Base-by-base conservation (phyloP, 1,140 invertebrate genomes). In the Zaprionus davidi region DNA sequence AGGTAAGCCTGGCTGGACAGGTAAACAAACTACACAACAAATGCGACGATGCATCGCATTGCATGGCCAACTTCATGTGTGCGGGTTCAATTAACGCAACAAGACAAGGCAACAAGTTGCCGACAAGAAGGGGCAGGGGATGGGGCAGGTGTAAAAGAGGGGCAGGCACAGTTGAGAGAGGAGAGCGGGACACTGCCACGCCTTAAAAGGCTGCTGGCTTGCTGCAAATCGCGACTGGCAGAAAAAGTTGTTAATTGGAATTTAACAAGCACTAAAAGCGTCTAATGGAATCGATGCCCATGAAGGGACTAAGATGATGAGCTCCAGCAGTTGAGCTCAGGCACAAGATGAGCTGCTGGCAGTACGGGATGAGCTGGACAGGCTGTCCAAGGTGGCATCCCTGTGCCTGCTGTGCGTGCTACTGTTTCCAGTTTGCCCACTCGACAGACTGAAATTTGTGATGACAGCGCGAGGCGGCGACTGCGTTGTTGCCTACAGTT, bases 241-340 rank as follows among this genome's bases (percentile, higher is more conserved):
- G 65, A 90, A 90, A 90, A 90, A 90, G 82, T 90, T 90, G 85
- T 90, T 90, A 90, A 90, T 90, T 90, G 85, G 85, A 90, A 90
- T 90, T 90, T 85, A 90, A 90, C 85, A 90, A 90, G 88, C 86
- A 82, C 86, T 90, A 90, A 90, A 90, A 90, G 85, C 85, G 73
- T 80, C 81, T 90, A 90, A 90, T 90, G 86, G 85, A 74, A 70
- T 66, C 64, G 69, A 67, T 86, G 82, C 64, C 79, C 58, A 62
- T 49, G 49, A 36, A 74, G 53, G 71, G 67, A 9, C 62, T n/a
- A 6, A 56, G 31, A 9, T 34, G 56, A 17, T 34, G 15, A 63
- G 51, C 71, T 46, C 24, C 22, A 49, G 41, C 58, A 75, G 70
- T 68, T 68, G 63, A 71, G 68, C 59, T 36, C 53, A 26, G 6